Evolutionary conservation across 2,888 invertebrate species (phyloP).

Genomic region (Saturnia pavonia): DNA sequence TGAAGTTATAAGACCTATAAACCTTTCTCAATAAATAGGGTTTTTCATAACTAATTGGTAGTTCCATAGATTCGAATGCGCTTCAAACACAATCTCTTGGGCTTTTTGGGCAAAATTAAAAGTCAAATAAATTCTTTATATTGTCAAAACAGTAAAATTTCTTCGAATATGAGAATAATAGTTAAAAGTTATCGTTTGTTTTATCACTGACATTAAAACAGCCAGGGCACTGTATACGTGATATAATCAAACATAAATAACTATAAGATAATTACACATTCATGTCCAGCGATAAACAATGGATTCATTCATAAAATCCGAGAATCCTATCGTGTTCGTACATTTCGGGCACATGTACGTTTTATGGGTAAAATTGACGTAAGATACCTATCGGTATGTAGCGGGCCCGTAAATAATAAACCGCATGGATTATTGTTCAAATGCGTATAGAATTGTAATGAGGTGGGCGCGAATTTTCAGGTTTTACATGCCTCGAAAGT

Average conservation of each 20-base stretch:
- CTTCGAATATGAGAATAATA: neutral
- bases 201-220: neutral
- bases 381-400: conserved; percentile 14
- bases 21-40: too few relatives aligned
- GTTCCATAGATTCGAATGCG: too few relatives aligned
- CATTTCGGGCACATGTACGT: conserved; percentile 1
- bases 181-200: neutral
- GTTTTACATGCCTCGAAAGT: neutral
- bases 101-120: neutral
- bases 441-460: conserved; percentile 8
- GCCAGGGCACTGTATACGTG: neutral
- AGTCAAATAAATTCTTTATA: neutral
- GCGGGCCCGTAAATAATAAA: conserved; percentile 7
- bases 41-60: too few relatives aligned
- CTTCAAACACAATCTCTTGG: too few relatives aligned
- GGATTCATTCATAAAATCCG: conserved; percentile 23
- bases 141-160: neutral
- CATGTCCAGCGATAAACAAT: conserved; percentile 15
- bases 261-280: conserved; percentile 3
- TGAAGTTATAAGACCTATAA: too few relatives aligned
- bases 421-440: conserved; percentile 7
- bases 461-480: neutral
- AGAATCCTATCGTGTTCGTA: conserved; percentile 14
- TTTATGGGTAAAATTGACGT: conserved; percentile 22
- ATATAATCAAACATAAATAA: conserved; percentile 24